Percentiles rank a stretch among this genome's conserved stretches.
Conservation (phyloP, 2,888 invertebrate genomes). For the Ochlodes sylvanus region DNA sequence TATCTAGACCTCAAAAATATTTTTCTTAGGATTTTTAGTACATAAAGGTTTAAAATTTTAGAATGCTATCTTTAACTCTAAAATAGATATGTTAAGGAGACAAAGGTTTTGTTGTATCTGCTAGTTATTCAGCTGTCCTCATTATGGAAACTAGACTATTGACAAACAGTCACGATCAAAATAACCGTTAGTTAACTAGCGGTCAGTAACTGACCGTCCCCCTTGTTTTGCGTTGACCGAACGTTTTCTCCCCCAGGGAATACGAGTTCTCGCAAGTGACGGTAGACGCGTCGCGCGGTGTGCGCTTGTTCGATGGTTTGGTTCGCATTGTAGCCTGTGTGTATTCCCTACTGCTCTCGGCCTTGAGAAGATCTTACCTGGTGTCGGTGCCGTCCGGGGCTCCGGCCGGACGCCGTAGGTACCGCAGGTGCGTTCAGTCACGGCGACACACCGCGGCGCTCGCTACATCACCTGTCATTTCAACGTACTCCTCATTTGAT, state of each 20-base stretch:
- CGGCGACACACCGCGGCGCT: constrained; percentile 8
- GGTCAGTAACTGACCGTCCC: neutral
- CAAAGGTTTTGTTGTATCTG: too few relatives aligned
- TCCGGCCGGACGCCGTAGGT: constrained; percentile 57
- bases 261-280: constrained; percentile 75
- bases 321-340: constrained; percentile 69
- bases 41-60: too few relatives aligned
- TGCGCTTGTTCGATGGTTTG: constrained; percentile 59
- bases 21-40: too few relatives aligned
- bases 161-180: neutral
- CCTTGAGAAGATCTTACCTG: constrained; percentile 53
- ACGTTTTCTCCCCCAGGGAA: constrained; percentile 62
- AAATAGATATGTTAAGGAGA: too few relatives aligned
- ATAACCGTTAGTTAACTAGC: neutral
- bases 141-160: too few relatives aligned
- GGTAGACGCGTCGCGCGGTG: constrained; percentile 56
- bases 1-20: too few relatives aligned
- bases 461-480: constrained; percentile 1
- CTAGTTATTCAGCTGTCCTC: neutral
- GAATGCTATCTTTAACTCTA: too few relatives aligned
- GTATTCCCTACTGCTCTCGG: constrained; percentile 58
- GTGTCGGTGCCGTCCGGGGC: constrained; percentile 49
- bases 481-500: neutral
- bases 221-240: constrained; percentile 4
- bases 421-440: constrained; percentile 60